Conservation (phyloP, 1,140 invertebrate species). For the Cotesia typhae region DNA sequence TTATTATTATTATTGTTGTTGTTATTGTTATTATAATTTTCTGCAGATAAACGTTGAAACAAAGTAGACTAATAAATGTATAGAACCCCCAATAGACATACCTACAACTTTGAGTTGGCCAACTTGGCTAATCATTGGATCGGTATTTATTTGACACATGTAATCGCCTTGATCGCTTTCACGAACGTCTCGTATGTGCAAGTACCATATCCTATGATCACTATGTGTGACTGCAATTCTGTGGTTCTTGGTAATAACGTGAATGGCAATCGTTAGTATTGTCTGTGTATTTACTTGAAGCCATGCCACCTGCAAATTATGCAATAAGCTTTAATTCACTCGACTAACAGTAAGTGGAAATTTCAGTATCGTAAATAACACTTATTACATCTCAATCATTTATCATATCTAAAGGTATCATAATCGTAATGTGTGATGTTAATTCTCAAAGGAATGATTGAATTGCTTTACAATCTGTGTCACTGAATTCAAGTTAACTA, state of each 20-base stretch:
- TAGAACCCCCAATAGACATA: constrained; percentile 61
- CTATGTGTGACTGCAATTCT: constrained; percentile 83
- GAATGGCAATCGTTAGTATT: constrained; percentile 87
- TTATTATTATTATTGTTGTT: not conserved
- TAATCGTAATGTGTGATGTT: no score
- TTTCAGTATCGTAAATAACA: not conserved
- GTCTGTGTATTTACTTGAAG: constrained; percentile 89
- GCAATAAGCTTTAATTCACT: not conserved
- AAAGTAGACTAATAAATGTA: no score
- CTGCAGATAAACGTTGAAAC: no score
- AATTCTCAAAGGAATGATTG: no score
- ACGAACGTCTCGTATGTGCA: constrained; percentile 83
- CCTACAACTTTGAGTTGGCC: constrained; percentile 89
- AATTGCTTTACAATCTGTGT: no score
- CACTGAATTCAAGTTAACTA: no score
- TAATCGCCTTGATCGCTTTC: constrained; percentile 83
- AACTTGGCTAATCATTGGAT: constrained; percentile 89
- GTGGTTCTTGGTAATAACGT: constrained; percentile 89
- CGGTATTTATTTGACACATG: constrained; percentile 92
- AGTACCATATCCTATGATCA: constrained; percentile 83
- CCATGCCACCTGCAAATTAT: constrained; percentile 81
- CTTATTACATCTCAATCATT: not conserved
- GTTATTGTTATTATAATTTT: constrained; percentile 5
- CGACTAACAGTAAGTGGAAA: not conserved
- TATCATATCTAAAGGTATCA: no score